Base-by-base conservation (phyloP, 2,797 vertebrate species). In the Ispidina lecontei region DNA sequence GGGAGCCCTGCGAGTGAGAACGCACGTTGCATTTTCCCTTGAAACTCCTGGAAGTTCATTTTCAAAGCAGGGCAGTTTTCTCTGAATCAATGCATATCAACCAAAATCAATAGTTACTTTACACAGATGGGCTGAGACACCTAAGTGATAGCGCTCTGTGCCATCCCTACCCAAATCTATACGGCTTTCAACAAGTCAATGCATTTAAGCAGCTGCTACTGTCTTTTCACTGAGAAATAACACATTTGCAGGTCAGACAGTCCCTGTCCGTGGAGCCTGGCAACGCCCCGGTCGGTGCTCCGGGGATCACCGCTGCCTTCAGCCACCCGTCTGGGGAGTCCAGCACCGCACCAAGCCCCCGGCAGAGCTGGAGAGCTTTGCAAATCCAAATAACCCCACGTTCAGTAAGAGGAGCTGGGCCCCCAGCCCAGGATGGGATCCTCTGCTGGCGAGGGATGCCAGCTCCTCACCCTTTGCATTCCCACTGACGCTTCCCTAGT, bases 1-100 rank as follows among this genome's bases (percentile, higher is more conserved):
- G 92, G 94, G 89, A 95, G 96, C 92, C 91, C 95, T 55, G 84
- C 20, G 2, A 94, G 94, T 70, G 93, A 94, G 95, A 37, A 49
- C 12, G 25, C 52, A 2, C 65, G 1, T 3, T 11, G 91, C 93
- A 31, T 89, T 87, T 92, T 95, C 95, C 95, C 89, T 92, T 93
- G 88, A 92, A 97, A 96, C 97, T 90, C 81, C 97, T 96, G 97
- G 96, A 97, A 97, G 97, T 97, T 97, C 97, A 97, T 97, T 97
- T 97, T 97, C 97, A 96, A 97, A 97, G 97, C 97, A 70, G 86
- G 93, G 96, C 97, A 83, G 95, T 97, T 97, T 97, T 95, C 97
- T 96, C 90, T 92, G 95, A 96, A 98, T 98, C 97, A 83, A 98
- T 97, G 97, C 96, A 94, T 97, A 97, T 97, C 97, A 97, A 95